Evolutionary conservation across 53 echinoderm and acorn worm species (phyloP).

Genomic region (Paracentrotus lividus): DNA sequence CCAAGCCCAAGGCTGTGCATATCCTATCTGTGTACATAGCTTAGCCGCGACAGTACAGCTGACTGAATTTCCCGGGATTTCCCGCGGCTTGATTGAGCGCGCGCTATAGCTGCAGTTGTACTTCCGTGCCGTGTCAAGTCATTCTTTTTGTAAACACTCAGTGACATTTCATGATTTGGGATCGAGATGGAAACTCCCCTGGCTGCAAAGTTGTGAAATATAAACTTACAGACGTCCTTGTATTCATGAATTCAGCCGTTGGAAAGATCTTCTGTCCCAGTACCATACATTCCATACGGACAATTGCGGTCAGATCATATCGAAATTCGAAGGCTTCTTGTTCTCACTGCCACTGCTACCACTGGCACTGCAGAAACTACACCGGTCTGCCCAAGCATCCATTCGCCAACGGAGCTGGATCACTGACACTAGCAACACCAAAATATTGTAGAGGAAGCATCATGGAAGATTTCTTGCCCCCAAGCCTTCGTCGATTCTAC

Average conservation of each 20-base stretch:
- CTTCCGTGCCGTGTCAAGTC: constrained; percentile 26
- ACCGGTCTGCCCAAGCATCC: not conserved
- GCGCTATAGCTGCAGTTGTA: not conserved
- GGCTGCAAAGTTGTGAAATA: not conserved
- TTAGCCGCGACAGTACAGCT: not conserved
- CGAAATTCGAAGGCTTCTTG: not conserved
- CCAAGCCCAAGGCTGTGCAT: no score
- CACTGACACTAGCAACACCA: not conserved
- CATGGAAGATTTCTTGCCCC: constrained; percentile 64
- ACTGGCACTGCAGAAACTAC: not conserved
- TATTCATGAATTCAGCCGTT: not conserved
- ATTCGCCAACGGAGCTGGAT: not conserved
- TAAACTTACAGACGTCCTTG: not conserved
- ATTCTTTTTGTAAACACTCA: not conserved
- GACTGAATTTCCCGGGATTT: constrained; percentile 17
- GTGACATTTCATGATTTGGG: not conserved
- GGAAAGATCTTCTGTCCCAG: not conserved
- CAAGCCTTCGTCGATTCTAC: constrained; percentile 4
- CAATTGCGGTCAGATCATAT: not conserved
- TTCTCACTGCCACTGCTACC: not conserved
- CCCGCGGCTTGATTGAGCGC: not conserved
- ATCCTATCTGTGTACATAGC: no score
- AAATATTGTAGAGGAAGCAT: not conserved
- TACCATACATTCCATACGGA: not conserved
- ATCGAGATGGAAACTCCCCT: not conserved